Conservation (phyloP, 2,113 vertebrate species). For the Tupaia chinensis region DNA sequence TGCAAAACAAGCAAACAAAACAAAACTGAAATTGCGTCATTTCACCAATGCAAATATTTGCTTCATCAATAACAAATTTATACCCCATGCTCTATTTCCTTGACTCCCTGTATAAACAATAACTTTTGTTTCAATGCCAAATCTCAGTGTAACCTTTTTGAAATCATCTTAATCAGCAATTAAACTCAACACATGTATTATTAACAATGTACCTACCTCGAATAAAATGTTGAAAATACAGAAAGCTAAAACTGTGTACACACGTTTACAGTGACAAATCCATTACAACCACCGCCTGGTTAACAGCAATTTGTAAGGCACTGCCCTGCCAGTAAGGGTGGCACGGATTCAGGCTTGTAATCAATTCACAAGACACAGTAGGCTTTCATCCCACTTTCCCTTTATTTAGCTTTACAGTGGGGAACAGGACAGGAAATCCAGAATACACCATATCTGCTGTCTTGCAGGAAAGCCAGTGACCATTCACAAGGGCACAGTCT, state of each 20-base stretch:
- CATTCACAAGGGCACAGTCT: neutral
- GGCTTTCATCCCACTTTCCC: neutral
- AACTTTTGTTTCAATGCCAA: slow-evolving; percentile 37
- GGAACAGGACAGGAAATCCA: neutral
- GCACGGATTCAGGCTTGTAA: neutral
- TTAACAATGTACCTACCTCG: neutral
- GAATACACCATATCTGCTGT: neutral
- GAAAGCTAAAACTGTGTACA: slow-evolving; percentile 31
- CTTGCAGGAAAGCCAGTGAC: neutral
- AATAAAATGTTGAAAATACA: neutral
- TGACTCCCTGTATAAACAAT: slow-evolving; percentile 43
- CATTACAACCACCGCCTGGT: neutral
- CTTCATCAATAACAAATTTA: slow-evolving; percentile 60
- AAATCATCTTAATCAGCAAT: slow-evolving; percentile 52
- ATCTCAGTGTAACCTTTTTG: slow-evolving; percentile 29
- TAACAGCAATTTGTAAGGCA: neutral
- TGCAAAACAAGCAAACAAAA: slow-evolving; percentile 54
- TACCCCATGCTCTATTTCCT: slow-evolving; percentile 50
- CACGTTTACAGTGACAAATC: neutral
- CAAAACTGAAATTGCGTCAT: slow-evolving; percentile 49
- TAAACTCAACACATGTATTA: neutral
- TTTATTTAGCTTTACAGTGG: neutral
- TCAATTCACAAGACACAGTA: neutral
- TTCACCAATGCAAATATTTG: slow-evolving; percentile 69
- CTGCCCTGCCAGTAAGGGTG: neutral